Conservation (phyloP, 2,797 vertebrate genomes). For the Australoheros facetus region DNA sequence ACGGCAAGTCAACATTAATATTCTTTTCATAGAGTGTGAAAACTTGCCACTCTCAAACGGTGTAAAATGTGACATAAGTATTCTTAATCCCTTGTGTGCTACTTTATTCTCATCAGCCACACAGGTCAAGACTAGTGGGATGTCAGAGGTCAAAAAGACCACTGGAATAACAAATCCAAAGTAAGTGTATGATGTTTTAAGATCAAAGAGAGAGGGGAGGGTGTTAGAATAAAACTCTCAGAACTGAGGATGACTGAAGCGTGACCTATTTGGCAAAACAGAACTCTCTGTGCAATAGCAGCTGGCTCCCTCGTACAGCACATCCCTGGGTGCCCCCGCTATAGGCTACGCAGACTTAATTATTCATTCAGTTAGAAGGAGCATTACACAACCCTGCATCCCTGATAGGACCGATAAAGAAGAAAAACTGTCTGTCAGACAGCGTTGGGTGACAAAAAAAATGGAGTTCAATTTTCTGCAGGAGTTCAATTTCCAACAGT, state of each 20-base stretch:
- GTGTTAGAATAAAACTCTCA: conserved; percentile 10
- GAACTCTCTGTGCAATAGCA: conserved; percentile 31
- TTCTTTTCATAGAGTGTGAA: conserved; percentile 9
- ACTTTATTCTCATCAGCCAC: conserved; percentile 5
- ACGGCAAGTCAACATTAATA: not conserved
- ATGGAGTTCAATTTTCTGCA: conserved; percentile 9
- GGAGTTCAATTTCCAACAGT: conserved; percentile 28
- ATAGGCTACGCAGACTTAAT: conserved; percentile 43
- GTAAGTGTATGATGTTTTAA: conserved; percentile 18
- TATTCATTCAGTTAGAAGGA: conserved; percentile 65
- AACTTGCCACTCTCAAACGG: conserved; percentile 9
- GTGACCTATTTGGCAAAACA: conserved; percentile 49
- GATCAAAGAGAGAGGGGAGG: conserved; percentile 33
- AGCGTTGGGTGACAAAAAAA: conserved; percentile 27
- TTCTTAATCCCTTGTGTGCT: conserved; percentile 12
- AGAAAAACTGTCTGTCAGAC: conserved; percentile 20
- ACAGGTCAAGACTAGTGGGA: conserved; percentile 10
- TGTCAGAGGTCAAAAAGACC: conserved; percentile 33
- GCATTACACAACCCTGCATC: conserved; percentile 56
- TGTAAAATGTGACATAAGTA: conserved; percentile 26
- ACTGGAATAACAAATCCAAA: conserved; percentile 40
- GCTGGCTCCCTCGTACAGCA: conserved; percentile 49
- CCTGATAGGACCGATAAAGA: conserved; percentile 22
- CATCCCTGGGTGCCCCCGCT: conserved; percentile 32
- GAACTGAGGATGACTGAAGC: conserved; percentile 28